Evolutionary conservation across 2,797 vertebrate species (phyloP).

Genomic region (Ctenosaura bakeri): DNA sequence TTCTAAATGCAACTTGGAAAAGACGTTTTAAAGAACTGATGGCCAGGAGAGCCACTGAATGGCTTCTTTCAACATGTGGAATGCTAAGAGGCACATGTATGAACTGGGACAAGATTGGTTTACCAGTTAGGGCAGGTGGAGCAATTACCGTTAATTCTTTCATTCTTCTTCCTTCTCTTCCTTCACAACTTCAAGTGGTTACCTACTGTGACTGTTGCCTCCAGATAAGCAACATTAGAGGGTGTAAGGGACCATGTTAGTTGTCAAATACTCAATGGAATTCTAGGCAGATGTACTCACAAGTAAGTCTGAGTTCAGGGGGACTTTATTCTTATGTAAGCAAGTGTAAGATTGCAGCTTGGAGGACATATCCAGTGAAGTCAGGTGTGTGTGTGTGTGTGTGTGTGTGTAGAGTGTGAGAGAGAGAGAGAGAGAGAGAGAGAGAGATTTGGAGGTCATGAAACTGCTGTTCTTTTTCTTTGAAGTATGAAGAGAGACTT

Average conservation of each 20-base stretch:
- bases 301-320: neutral
- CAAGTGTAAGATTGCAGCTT: neutral
- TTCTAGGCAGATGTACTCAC: neutral
- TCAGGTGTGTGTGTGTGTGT: too few species aligned
- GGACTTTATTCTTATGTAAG: neutral
- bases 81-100: constrained; percentile 5
- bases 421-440: too few species aligned
- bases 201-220: neutral
- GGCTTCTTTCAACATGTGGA: neutral
- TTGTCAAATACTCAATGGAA: neutral
- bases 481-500: too few species aligned
- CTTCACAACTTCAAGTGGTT: neutral
- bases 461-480: too few species aligned
- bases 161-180: neutral
- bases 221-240: neutral
- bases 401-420: too few species aligned
- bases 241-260: neutral
- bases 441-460: too few species aligned
- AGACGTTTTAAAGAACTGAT: neutral
- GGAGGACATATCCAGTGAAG: neutral
- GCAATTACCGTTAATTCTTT: neutral
- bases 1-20: neutral
- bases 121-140: neutral
- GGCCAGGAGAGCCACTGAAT: neutral
- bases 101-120: neutral